These are phyloP conservation scores for Stigmatopora nigra DNA, from an alignment of 2,113 vertebrate species.

Conservation along the genomic window DNA sequence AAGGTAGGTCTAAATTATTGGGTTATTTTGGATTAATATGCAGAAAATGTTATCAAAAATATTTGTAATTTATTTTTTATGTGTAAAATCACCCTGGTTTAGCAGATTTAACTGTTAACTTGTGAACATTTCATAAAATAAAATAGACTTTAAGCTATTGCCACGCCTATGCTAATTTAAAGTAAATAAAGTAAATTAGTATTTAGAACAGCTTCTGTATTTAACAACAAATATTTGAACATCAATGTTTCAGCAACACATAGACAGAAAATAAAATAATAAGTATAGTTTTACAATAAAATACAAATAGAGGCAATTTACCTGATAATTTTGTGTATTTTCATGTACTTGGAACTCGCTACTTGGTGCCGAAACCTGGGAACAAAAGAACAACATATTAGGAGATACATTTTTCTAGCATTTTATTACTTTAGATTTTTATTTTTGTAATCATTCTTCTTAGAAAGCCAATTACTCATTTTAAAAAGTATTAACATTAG, in stretches of 20 bases:
- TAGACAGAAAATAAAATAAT: background rate
- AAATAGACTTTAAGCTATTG: background rate
- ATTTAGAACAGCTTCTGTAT: background rate
- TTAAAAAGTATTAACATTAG: slow-evolving; percentile 15
- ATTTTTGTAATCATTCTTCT: slow-evolving; percentile 35
- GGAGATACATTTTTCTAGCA: too few species aligned
- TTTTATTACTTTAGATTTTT: background rate
- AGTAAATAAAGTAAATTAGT: background rate
- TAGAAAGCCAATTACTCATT: slow-evolving; percentile 30
- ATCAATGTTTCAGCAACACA: background rate
- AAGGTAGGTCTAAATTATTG: too few species aligned
- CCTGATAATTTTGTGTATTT: background rate
- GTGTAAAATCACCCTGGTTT: too few species aligned
- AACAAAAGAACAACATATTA: background rate
- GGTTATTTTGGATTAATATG: too few species aligned
- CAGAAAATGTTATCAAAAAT: too few species aligned
- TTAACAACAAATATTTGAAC: background rate
- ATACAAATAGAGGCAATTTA: background rate
- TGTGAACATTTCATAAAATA: background rate
- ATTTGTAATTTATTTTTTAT: too few species aligned
- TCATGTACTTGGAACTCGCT: too few species aligned
- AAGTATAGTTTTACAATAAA: background rate
- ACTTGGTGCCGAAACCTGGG: too few species aligned
- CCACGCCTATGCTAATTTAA: background rate
- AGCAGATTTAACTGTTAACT: background rate